phyloP scores from a whole-genome alignment of 2,113 vertebrate species.

The Pachypanchax playfairii region DNA sequence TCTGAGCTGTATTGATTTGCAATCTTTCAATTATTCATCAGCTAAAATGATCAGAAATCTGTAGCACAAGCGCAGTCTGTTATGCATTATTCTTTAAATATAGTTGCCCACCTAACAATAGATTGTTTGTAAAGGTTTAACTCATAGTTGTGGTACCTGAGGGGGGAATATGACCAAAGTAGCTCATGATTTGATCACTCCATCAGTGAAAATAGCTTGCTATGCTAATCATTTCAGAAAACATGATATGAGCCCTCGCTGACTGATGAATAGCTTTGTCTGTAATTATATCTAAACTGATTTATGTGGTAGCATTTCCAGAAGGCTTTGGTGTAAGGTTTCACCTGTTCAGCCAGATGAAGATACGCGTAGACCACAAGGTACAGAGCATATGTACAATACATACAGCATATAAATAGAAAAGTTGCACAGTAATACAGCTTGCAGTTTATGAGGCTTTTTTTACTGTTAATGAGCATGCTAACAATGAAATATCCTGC shows the following conservation, averaged over 20 bases:
- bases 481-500: neutral
- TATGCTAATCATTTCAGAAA: conserved; percentile 71
- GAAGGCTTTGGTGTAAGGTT: conserved; percentile 53
- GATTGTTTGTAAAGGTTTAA: conserved; percentile 8
- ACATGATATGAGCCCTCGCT: conserved; percentile 52
- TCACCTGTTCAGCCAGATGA: conserved; percentile 68
- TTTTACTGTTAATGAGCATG: neutral
- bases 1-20: too few relatives aligned
- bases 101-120: conserved; percentile 6
- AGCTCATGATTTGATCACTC: conserved; percentile 40
- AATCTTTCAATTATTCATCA: too few relatives aligned
- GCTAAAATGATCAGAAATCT: too few relatives aligned
- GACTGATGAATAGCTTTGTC: conserved; percentile 70
- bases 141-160: conserved; percentile 14
- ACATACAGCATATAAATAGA: conserved; percentile 39
- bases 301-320: conserved; percentile 70
- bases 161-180: conserved; percentile 39
- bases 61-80: too few relatives aligned
- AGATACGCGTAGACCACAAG: conserved; percentile 67
- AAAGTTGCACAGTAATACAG: conserved; percentile 32
- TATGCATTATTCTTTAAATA: neutral
- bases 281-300: conserved; percentile 78
- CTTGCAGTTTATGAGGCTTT: neutral
- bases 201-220: conserved; percentile 68
- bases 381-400: conserved; percentile 56